Conservation (phyloP, 2,888 invertebrate species). For the Saturnia pavonia region DNA sequence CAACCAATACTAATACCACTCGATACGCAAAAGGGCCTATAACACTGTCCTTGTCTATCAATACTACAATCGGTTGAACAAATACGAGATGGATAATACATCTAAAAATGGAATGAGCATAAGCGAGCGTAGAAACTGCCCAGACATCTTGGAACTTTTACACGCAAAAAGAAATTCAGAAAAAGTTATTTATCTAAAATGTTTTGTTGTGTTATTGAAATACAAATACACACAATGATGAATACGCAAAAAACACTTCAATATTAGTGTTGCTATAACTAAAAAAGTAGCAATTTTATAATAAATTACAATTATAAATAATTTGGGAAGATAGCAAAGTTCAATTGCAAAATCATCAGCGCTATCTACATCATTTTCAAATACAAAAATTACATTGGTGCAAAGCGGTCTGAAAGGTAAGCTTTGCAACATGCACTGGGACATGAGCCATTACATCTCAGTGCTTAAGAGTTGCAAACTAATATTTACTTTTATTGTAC, state of each 20-base stretch:
- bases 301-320: too few relatives aligned
- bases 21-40: slow-evolving; percentile 4
- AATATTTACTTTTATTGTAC: too few relatives aligned
- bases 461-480: too few relatives aligned
- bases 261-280: neutral
- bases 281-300: neutral
- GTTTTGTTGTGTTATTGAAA: slow-evolving; percentile 76
- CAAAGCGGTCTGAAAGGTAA: too few relatives aligned
- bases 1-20: slow-evolving; percentile 20
- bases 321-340: too few relatives aligned
- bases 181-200: slow-evolving; percentile 72
- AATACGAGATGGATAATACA: slow-evolving; percentile 4
- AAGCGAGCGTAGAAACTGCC: slow-evolving; percentile 25
- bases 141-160: slow-evolving; percentile 72
- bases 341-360: too few relatives aligned
- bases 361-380: too few relatives aligned
- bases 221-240: slow-evolving; percentile 74
- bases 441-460: too few relatives aligned
- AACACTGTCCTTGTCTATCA: slow-evolving; percentile 11
- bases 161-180: slow-evolving; percentile 58
- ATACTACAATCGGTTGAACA: neutral
- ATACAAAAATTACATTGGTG: too few relatives aligned
- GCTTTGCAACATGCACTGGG: too few relatives aligned
- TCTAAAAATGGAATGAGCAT: neutral
- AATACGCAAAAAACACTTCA: slow-evolving; percentile 41